Evolutionary conservation across 2,113 vertebrate species (phyloP).

Genomic region (Taurulus bubalis): DNA sequence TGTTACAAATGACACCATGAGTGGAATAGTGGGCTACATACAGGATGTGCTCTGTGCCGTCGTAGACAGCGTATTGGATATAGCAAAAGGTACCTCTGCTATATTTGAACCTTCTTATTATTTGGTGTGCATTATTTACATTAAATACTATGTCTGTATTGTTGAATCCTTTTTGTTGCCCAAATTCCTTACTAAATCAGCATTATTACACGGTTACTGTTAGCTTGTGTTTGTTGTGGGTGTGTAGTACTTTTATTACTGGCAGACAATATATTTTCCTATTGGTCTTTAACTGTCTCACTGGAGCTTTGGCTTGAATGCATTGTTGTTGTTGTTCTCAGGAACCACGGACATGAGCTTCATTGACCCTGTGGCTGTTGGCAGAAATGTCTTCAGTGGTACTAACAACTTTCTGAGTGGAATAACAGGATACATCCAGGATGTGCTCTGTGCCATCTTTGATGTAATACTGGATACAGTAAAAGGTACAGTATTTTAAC

Average conservation of each 20-base stretch:
- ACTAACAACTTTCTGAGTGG: conserved; percentile 64
- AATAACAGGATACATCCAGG: conserved; percentile 54
- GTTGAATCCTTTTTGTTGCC: not conserved
- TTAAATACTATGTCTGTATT: not conserved
- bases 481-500: conserved; percentile 51
- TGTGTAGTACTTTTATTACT: not conserved
- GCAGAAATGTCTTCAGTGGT: conserved; percentile 62
- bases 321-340: conserved; percentile 41
- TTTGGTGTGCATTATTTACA: not conserved
- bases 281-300: not conserved
- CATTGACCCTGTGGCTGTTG: conserved; percentile 69
- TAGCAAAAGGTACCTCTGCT: conserved; percentile 55
- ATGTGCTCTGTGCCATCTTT: conserved; percentile 45
- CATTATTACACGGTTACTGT: not conserved
- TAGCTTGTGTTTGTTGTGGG: not conserved
- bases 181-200: conserved; percentile 6
- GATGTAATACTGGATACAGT: conserved; percentile 62
- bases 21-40: conserved; percentile 52
- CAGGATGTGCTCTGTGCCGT: conserved; percentile 49
- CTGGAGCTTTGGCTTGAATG: not conserved
- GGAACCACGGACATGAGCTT: conserved; percentile 68
- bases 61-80: conserved; percentile 54
- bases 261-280: not conserved
- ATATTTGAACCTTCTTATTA: not conserved
- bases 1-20: conserved; percentile 43